Evolutionary conservation across 2,888 invertebrate species (phyloP), one percentile per base, ranked within the genome.

Genomic region (Spisula solida): DNA sequence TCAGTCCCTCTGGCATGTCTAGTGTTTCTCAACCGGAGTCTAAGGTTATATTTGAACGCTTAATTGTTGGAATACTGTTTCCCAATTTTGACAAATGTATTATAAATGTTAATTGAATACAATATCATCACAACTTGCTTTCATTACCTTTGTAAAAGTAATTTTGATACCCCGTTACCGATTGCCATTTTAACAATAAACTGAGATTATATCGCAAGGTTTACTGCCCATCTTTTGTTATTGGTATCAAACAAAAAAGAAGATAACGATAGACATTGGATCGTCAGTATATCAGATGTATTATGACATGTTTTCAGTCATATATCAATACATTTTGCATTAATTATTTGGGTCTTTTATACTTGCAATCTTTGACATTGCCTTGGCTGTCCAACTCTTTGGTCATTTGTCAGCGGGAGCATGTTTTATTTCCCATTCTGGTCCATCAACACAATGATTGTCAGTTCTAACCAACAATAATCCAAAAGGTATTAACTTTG

Each of bases 91-190:
- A 70, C 70, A 70, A 70, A 70, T 70, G 70, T 25, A 70, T 70
- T 29, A 4, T 70, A 70, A 70, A 70, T 70, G 70, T 70, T 70
- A 70, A 70, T 70, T 12, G 70, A 70, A 70, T 31, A 70, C 70
- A 70, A 70, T 70, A 70, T 31, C 29, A 70, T 70, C 70, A 70
- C 70, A 70, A 70, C 70, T 70, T 70, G 70, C 25, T 70, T 70
- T 70, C 70, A 70, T 70, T 70, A 5, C 70, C 29, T 70, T 70
- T 29, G 70, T n/a, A 70, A 70, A 70, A 29, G 31, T 25, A 12
- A 70, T 70, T 70, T 70, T 70, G 70, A 70, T 70, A 70, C 29
- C 41, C 70, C 70, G 70, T 70, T 70, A 70, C 70, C 25, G 70
- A 70, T 70, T 25, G 70, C 70, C 70, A 70, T 70, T 70, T 70